phyloP scores from a whole-genome alignment of 1,140 invertebrate species.

The Galleria mellonella region DNA sequence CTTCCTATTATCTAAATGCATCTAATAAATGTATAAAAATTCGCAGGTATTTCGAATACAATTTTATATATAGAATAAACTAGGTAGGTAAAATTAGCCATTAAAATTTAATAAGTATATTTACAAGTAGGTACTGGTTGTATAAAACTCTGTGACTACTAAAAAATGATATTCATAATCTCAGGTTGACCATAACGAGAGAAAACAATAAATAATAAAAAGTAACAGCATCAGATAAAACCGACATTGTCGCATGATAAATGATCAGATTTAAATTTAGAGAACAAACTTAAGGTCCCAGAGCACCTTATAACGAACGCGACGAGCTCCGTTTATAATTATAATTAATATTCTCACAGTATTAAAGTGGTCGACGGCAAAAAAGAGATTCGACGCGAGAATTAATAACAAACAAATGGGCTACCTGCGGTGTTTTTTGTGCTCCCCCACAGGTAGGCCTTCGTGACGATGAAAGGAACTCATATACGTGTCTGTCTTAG shows the following conservation, averaged over 20 bases:
- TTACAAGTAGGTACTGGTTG: too few relatives aligned
- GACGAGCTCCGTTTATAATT: constrained; percentile 68
- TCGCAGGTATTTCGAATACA: too few relatives aligned
- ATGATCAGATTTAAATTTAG: constrained; percentile 69
- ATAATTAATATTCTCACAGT: constrained; percentile 73
- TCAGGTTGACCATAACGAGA: constrained; percentile 11
- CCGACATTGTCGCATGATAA: constrained; percentile 70
- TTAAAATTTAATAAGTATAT: too few relatives aligned
- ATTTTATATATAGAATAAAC: too few relatives aligned
- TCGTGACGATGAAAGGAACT: constrained; percentile 61
- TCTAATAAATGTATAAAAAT: too few relatives aligned
- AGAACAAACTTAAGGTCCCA: constrained; percentile 45
- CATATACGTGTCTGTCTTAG: constrained; percentile 59
- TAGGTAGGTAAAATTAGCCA: too few relatives aligned
- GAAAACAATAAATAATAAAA: constrained; percentile 51
- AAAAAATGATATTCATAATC: constrained; percentile 5
- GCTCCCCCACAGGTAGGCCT: constrained; percentile 57
- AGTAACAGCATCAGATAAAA: constrained; percentile 49
- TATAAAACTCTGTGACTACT: too few relatives aligned
- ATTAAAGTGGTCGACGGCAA: constrained; percentile 61
- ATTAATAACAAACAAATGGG: constrained; percentile 74
- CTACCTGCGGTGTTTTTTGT: constrained; percentile 72
- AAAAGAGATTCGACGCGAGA: constrained; percentile 68
- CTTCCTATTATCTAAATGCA: too few relatives aligned
- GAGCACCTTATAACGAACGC: constrained; percentile 53